phyloP scores from a whole-genome alignment of 2,888 invertebrate genomes.

The Aquatica leii region DNA sequence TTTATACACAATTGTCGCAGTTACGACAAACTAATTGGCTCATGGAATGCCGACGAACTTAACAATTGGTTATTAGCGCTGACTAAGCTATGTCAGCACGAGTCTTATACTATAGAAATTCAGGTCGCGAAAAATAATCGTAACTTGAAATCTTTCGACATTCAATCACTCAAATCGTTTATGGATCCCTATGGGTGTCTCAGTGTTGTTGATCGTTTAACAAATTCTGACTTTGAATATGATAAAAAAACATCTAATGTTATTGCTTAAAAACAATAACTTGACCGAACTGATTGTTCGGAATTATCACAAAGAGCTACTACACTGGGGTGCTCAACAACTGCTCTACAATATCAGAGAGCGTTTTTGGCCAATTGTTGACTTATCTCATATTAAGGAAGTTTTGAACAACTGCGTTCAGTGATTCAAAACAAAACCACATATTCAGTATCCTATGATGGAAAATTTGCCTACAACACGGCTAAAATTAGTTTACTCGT shows the following conservation, averaged over 20 bases:
- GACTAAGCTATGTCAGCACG: neutral
- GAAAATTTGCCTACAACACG: neutral
- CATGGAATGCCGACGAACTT: neutral
- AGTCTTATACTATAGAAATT: neutral
- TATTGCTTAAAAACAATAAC: neutral
- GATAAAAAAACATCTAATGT: neutral
- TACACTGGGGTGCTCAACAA: neutral
- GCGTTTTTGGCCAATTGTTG: neutral
- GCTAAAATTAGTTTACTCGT: neutral
- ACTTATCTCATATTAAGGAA: neutral
- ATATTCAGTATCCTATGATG: neutral
- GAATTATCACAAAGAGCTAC: too few species aligned
- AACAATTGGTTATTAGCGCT: neutral
- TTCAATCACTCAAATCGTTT: too few species aligned
- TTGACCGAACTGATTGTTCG: neutral
- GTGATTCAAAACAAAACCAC: neutral
- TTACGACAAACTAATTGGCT: neutral
- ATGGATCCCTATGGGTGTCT: neutral
- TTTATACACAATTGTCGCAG: too few species aligned
- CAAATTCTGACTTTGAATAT: too few species aligned
- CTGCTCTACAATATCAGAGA: neutral
- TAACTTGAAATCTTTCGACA: neutral
- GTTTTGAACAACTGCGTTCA: neutral
- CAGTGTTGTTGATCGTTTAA: neutral
- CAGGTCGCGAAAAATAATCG: neutral